These are phyloP conservation scores for Zoanthus sansibaricus DNA, from an alignment of 92 coral and sea anemone species.

Conservation along the genomic window DNA sequence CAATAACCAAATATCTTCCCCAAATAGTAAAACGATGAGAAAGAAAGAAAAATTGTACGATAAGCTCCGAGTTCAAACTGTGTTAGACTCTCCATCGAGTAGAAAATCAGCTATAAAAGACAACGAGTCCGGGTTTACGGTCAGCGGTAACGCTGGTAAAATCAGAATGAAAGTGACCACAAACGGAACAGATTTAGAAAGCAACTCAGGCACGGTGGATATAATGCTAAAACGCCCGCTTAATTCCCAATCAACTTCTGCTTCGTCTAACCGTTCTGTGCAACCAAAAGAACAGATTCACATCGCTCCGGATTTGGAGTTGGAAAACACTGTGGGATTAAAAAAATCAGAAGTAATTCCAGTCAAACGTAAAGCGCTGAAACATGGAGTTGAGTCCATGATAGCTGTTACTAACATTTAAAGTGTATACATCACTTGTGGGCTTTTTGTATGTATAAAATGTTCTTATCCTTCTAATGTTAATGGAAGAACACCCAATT, in stretches of 20 bases:
- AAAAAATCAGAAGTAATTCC: slow-evolving; percentile 25
- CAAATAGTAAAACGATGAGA: neutral
- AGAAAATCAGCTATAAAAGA: slow-evolving; percentile 72
- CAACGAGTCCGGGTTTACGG: slow-evolving; percentile 68
- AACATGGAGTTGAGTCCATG: neutral
- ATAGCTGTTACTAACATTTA: neutral
- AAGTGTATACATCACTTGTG: too few relatives aligned
- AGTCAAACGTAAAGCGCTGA: neutral
- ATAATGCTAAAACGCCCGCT: slow-evolving; percentile 73
- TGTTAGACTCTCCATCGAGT: slow-evolving; percentile 18
- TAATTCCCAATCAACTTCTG: slow-evolving; percentile 35
- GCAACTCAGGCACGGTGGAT: slow-evolving; percentile 86
- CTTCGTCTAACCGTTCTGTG: neutral
- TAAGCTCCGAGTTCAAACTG: neutral
- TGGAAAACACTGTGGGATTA: neutral
- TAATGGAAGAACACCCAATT: too few relatives aligned
- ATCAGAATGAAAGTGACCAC: slow-evolving; percentile 85
- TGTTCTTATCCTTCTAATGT: too few relatives aligned
- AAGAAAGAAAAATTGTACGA: neutral
- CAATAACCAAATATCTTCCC: neutral
- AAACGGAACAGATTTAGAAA: slow-evolving; percentile 74
- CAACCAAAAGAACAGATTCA: slow-evolving; percentile 13
- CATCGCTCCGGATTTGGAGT: slow-evolving; percentile 21
- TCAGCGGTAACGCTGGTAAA: slow-evolving; percentile 88
- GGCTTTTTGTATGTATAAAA: too few relatives aligned